These are phyloP conservation scores for Pseudolaguvia tuberculata DNA, from an alignment of 2,113 vertebrate genomes.

Conservation along the genomic window DNA sequence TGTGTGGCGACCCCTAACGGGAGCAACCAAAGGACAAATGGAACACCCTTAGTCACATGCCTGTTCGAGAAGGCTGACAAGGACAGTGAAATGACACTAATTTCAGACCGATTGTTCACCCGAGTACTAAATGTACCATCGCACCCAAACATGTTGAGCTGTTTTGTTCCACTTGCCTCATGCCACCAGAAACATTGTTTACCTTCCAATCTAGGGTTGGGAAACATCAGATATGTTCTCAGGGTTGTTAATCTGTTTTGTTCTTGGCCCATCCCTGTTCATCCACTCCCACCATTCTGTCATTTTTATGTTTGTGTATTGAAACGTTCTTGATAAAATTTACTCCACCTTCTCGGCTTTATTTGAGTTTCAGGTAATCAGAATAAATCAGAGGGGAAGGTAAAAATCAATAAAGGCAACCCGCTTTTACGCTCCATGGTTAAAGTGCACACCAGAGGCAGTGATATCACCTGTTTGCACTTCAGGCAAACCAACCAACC, in stretches of 20 bases:
- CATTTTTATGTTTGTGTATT: neutral
- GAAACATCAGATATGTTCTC: neutral
- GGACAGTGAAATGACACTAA: neutral
- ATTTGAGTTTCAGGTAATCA: conserved; percentile 33
- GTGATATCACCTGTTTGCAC: conserved; percentile 39
- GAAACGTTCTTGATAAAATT: neutral
- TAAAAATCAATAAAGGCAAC: conserved; percentile 14
- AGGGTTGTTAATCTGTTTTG: conserved; percentile 2
- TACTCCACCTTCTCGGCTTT: neutral
- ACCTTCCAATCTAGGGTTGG: conserved; percentile 9
- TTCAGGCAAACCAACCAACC: neutral
- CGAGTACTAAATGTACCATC: neutral
- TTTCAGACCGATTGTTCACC: neutral
- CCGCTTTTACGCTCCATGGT: neutral
- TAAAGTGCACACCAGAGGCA: conserved; percentile 24
- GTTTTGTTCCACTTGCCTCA: conserved; percentile 6
- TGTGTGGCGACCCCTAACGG: too few relatives aligned
- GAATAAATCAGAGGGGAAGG: neutral
- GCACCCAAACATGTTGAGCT: neutral
- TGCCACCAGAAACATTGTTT: neutral
- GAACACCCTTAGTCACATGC: too few relatives aligned
- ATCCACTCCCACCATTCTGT: neutral
- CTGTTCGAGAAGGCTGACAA: neutral
- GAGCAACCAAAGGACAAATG: too few relatives aligned
- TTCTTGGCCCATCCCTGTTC: conserved; percentile 1